These are phyloP conservation scores for Gila robusta DNA, from an alignment of 2,797 vertebrate genomes.

Conservation along the genomic window DNA sequence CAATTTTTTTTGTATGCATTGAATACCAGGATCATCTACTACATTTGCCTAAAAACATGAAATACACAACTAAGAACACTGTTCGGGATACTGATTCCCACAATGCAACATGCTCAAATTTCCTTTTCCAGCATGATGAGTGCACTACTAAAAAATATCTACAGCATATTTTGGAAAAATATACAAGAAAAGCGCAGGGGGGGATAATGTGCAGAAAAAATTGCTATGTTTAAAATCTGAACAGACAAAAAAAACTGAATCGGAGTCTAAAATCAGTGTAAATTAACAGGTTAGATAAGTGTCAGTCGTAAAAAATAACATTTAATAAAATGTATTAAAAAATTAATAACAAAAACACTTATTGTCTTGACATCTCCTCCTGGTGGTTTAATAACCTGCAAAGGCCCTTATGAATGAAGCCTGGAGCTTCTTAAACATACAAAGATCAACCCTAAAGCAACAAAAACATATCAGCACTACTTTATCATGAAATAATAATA, in stretches of 20 bases:
- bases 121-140: background rate
- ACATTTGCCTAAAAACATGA: background rate
- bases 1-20: background rate
- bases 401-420: constrained; percentile 45
- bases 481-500: background rate
- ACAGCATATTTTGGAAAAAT: background rate
- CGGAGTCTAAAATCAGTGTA: background rate
- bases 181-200: too few species aligned
- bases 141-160: background rate
- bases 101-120: background rate
- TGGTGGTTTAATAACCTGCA: constrained; percentile 24
- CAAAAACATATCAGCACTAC: background rate
- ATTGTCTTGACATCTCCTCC: constrained; percentile 4
- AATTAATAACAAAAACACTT: background rate
- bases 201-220: too few species aligned
- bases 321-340: background rate
- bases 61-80: background rate
- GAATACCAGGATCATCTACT: background rate
- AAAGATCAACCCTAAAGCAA: background rate
- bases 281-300: background rate
- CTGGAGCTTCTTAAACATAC: background rate
- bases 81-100: background rate
- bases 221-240: background rate
- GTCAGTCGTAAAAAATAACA: background rate
- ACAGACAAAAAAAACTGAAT: background rate